Evolutionary conservation across 2,797 vertebrate genomes (phyloP), one percentile per base, ranked within the genome.

Genomic region (Arrhamphus sclerolepis): DNA sequence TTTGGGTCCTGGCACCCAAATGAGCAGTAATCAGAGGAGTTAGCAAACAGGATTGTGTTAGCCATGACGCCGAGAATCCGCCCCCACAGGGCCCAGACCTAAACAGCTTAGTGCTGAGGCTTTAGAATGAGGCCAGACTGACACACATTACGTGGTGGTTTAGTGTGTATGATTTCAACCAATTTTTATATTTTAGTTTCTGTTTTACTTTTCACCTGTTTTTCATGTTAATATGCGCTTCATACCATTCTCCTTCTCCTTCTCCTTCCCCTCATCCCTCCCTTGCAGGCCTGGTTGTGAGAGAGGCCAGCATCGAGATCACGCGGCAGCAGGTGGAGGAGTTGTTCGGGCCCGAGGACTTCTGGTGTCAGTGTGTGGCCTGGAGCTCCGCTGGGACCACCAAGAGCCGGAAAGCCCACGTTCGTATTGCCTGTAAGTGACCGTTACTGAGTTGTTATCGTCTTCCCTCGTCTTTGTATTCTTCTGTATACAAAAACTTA

Each of bases 351-450:
- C 95, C 95, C 0, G 97, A 98, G 86, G 97, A 99, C 85, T 99
- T 97, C 89, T 99, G 97, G 97, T 99, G 97, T 87, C 97, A 99
- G 89, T 99, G 97, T 50, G 97, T 99, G 39, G 97, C 97, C 81
- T 99, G 97, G 97, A 99, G 97, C 89, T 98, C 97, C 0, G 96
- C 97, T 0, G 97, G 97, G 68, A 98, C 97, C 80, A 99, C 97
- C 43, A 98, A 98, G 91, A 99, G 97, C 88, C 93, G 97, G 24
- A 98, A 98, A 83, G 95, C 97, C 52, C 96, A 98, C 0, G 96
- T 98, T 56, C 96, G 97, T 78, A 98, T 98, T 0, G 97, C 97
- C 53, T 98, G 97, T 99, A 89, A 98, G 97, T 97, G 43, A 21
- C 43, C 43, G 68, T 11, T 60, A 42, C 52, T 78, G 66, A 34